Percentiles rank a stretch among this genome's conserved stretches.
phyloP scores from a whole-genome alignment of 2,888 invertebrate species.

The Noctua janthina region DNA sequence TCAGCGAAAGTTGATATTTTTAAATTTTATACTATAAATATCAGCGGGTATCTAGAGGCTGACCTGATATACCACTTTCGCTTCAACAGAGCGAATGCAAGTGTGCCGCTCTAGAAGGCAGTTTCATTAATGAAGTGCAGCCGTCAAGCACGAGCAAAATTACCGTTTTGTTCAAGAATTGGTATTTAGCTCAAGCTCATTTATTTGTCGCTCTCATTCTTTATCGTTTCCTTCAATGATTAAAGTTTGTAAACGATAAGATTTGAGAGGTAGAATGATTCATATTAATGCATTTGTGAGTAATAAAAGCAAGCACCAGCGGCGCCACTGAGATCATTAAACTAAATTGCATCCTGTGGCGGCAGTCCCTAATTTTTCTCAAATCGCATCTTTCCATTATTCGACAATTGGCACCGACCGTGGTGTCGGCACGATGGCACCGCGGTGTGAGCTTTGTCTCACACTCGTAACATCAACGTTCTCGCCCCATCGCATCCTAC shows the following conservation, averaged over 20 bases:
- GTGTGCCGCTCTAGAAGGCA: conserved; percentile 66
- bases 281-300: conserved; percentile 36
- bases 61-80: conserved; percentile 75
- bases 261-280: conserved; percentile 44
- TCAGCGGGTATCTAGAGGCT: conserved; percentile 52
- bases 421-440: conserved; percentile 35
- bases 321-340: conserved; percentile 57
- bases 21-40: conserved; percentile 50
- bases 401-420: conserved; percentile 57
- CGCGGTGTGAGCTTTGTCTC: conserved; percentile 65
- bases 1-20: conserved; percentile 62
- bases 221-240: conserved; percentile 27
- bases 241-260: conserved; percentile 33
- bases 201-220: conserved; percentile 17
- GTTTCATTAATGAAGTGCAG: conserved; percentile 38
- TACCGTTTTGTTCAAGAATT: conserved; percentile 25
- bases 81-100: conserved; percentile 70
- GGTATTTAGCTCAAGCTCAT: conserved; percentile 29
- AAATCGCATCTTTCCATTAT: conserved; percentile 60
- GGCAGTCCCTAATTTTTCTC: conserved; percentile 55
- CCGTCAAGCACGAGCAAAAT: conserved; percentile 10
- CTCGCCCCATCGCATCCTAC: conserved; percentile 72
- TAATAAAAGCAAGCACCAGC: conserved; percentile 39
- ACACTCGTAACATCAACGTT: conserved; percentile 70
- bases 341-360: conserved; percentile 52